These are phyloP conservation scores for Tinea trinotella DNA, from an alignment of 2,888 invertebrate species.

Conservation along the genomic window DNA sequence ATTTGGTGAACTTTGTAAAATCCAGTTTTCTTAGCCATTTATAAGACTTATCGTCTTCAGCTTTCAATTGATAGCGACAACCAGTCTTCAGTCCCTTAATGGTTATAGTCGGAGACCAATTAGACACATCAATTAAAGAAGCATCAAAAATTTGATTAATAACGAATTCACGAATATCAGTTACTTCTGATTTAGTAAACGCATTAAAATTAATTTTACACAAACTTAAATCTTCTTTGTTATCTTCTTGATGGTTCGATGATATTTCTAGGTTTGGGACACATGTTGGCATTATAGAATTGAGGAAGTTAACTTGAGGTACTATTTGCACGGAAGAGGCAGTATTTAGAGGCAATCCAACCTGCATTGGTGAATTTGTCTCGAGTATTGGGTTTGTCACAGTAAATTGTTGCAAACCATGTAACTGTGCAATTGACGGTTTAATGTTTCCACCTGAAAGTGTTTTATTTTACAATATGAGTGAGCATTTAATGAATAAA, in stretches of 20 bases:
- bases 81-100: slow-evolving; percentile 46
- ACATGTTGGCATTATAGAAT: too few species aligned
- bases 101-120: slow-evolving; percentile 48
- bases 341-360: too few species aligned
- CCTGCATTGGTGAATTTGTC: neutral
- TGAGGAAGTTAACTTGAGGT: too few species aligned
- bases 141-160: slow-evolving; percentile 40
- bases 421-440: neutral
- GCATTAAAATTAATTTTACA: slow-evolving; percentile 53
- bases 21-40: slow-evolving; percentile 49
- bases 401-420: neutral
- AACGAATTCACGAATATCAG: slow-evolving; percentile 40
- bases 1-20: slow-evolving; percentile 40
- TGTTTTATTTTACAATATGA: neutral
- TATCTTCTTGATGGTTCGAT: too few species aligned
- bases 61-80: slow-evolving; percentile 44
- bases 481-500: too few species aligned
- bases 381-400: neutral
- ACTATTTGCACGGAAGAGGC: too few species aligned
- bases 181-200: slow-evolving; percentile 37
- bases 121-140: slow-evolving; percentile 24
- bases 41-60: slow-evolving; percentile 39
- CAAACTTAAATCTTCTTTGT: too few species aligned
- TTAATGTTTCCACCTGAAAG: neutral
- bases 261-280: too few species aligned